These are phyloP conservation scores for Miichthys miiuy DNA, from an alignment of 2,797 vertebrate species.

Conservation along the genomic window DNA sequence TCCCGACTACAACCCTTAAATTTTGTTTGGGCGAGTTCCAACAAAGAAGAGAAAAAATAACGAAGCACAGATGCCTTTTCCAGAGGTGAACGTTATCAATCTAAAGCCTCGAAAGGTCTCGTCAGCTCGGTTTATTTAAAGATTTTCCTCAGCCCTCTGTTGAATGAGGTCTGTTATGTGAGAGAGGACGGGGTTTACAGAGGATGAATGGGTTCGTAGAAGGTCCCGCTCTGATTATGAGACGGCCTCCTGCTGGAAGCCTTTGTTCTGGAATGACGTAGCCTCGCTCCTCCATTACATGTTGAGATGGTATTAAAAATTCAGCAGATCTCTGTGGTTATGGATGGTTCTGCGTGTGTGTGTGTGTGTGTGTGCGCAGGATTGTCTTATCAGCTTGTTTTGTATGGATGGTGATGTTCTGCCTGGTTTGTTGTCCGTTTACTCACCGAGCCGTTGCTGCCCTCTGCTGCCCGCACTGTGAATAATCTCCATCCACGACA, in stretches of 20 bases:
- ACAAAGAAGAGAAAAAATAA: neutral
- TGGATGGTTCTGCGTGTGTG: constrained; percentile 20
- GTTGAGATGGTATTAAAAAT: constrained; percentile 63
- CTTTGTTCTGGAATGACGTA: constrained; percentile 58
- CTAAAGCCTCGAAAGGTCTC: neutral
- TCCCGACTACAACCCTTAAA: neutral
- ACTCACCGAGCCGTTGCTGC: constrained; percentile 43
- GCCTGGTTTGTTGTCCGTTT: constrained; percentile 12
- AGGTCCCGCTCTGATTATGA: constrained; percentile 17
- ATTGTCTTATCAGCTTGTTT: constrained; percentile 32
- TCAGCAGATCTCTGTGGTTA: constrained; percentile 47
- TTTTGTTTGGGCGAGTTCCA: neutral
- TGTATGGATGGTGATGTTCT: constrained; percentile 14
- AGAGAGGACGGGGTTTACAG: neutral
- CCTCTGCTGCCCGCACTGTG: constrained; percentile 52
- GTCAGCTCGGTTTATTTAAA: neutral
- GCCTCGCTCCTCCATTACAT: constrained; percentile 66
- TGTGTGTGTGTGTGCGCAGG: constrained; percentile 20
- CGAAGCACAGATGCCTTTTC: neutral
- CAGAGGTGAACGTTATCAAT: neutral
- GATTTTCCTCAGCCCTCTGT: neutral
- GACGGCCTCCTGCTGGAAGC: constrained; percentile 34
- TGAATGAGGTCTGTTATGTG: neutral
- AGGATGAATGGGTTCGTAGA: neutral
- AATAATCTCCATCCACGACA: neutral